These are phyloP conservation scores for Cygnus atratus DNA, from an alignment of 2,113 vertebrate species.

Conservation along the genomic window DNA sequence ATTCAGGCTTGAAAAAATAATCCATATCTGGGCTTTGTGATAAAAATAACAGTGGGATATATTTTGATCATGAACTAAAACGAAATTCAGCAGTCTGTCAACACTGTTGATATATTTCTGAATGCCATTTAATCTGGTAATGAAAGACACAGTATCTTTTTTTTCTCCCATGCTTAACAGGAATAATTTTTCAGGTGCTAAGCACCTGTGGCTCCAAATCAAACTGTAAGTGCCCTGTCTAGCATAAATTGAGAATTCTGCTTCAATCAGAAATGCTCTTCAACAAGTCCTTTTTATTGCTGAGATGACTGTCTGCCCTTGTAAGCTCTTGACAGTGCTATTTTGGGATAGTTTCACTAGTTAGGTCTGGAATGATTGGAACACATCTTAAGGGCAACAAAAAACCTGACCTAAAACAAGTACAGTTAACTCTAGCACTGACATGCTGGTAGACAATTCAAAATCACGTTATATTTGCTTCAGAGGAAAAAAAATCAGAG, in stretches of 20 bases:
- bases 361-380: conserved; percentile 44
- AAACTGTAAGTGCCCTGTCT: not conserved
- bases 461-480: not conserved
- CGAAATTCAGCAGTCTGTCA: conserved; percentile 37
- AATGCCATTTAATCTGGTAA: conserved; percentile 51
- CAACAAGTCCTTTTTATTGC: not conserved
- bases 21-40: conserved; percentile 21
- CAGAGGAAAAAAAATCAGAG: not conserved
- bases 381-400: conserved; percentile 33
- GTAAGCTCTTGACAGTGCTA: conserved; percentile 46
- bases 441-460: not conserved
- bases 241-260: not conserved
- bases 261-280: not conserved
- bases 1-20: conserved; percentile 29
- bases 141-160: not conserved
- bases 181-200: not conserved
- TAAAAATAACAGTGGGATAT: conserved; percentile 38
- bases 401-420: conserved; percentile 2
- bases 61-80: conserved; percentile 25
- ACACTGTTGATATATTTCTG: conserved; percentile 49
- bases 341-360: conserved; percentile 59
- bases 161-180: not conserved
- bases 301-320: conserved; percentile 48
- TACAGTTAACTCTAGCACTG: not conserved
- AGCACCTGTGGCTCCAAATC: conserved; percentile 19